Conservation (phyloP, 2,888 invertebrate genomes). For the Perdita meconis region DNA sequence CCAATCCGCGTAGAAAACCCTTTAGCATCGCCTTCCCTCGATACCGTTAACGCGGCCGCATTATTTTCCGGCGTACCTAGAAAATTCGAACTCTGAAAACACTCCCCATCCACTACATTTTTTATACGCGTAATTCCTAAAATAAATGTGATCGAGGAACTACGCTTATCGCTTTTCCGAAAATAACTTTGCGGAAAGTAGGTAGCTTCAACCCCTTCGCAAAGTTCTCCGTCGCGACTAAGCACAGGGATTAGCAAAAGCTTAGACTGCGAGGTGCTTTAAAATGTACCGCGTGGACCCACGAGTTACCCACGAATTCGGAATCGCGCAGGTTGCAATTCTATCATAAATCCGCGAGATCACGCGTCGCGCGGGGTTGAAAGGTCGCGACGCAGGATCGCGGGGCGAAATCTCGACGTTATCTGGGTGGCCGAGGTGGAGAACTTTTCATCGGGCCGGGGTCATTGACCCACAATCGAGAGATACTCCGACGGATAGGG, state of each 20-base stretch:
- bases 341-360: not conserved
- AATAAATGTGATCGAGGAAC: too few species aligned
- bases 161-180: not conserved
- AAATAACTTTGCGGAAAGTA: not conserved
- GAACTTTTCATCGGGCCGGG: conserved; percentile 52
- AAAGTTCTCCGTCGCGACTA: too few species aligned
- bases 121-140: too few species aligned
- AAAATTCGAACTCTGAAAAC: conserved; percentile 36
- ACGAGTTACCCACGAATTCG: not conserved
- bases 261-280: too few species aligned
- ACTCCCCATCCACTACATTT: not conserved
- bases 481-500: conserved; percentile 62
- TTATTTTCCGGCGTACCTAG: conserved; percentile 24
- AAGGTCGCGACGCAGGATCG: conserved; percentile 14
- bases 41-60: conserved; percentile 12
- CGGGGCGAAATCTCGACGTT: conserved; percentile 35
- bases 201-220: too few species aligned
- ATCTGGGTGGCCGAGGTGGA: conserved; percentile 27
- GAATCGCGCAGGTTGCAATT: not conserved
- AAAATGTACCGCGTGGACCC: not conserved
- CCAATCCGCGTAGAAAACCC: not conserved
- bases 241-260: too few species aligned
- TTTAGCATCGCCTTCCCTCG: not conserved
- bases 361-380: not conserved
- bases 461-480: conserved; percentile 61